Evolutionary conservation across 2,888 invertebrate species (phyloP).

Genomic region (Copidosoma aretas): DNA sequence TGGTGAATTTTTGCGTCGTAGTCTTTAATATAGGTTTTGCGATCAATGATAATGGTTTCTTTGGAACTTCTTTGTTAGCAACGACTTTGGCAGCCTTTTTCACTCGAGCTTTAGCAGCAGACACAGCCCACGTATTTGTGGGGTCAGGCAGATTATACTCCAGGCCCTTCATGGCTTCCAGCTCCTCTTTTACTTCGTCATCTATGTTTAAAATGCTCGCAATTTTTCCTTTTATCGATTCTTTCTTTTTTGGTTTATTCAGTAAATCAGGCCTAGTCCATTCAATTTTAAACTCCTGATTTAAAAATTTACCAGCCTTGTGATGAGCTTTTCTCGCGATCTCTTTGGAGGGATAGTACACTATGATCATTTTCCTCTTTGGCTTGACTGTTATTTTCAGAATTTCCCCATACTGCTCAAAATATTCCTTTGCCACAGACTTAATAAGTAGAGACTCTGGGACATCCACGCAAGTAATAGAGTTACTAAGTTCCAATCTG

Average conservation of each 20-base stretch:
- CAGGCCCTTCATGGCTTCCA: slow-evolving; percentile 71
- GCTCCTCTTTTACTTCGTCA: slow-evolving; percentile 74
- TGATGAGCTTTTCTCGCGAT: slow-evolving; percentile 68
- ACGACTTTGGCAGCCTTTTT: slow-evolving; percentile 27
- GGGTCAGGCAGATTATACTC: slow-evolving; percentile 54
- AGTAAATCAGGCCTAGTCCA: slow-evolving; percentile 65
- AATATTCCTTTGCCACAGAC: slow-evolving; percentile 70
- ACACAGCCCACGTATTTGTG: slow-evolving; percentile 27
- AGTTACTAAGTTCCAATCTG: slow-evolving; percentile 46
- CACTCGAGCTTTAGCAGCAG: slow-evolving; percentile 36
- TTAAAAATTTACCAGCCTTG: slow-evolving; percentile 70
- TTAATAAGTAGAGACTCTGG: slow-evolving; percentile 72
- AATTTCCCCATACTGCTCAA: slow-evolving; percentile 75
- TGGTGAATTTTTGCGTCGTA: background rate
- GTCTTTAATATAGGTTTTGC: slow-evolving; percentile 24
- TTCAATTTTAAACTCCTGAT: slow-evolving; percentile 69
- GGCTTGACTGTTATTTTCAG: slow-evolving; percentile 71
- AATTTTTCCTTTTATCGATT: slow-evolving; percentile 43
- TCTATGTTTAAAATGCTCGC: slow-evolving; percentile 62
- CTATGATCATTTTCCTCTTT: slow-evolving; percentile 70
- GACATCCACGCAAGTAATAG: slow-evolving; percentile 67
- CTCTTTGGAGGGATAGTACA: slow-evolving; percentile 72
- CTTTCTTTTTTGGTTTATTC: slow-evolving; percentile 47
- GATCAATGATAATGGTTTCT: slow-evolving; percentile 10
- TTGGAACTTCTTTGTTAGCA: slow-evolving; percentile 35